phyloP scores from a whole-genome alignment of 2,797 vertebrate genomes.

The Agapornis canus region DNA sequence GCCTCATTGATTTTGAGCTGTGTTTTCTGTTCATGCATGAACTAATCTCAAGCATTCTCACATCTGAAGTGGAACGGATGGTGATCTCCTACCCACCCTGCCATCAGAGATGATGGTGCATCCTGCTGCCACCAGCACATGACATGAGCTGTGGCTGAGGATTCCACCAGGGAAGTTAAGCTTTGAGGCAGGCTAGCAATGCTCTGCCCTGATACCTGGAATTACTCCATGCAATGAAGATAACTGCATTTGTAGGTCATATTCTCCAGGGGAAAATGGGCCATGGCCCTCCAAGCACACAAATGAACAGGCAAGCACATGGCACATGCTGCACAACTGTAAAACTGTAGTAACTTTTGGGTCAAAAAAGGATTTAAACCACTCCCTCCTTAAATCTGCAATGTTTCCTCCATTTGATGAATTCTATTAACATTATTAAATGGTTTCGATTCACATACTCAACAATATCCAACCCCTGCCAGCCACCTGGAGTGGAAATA shows the following conservation, averaged over 20 bases:
- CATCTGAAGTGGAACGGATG: background rate
- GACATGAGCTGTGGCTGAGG: background rate
- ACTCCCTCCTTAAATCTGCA: background rate
- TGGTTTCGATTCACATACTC: background rate
- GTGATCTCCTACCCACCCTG: background rate
- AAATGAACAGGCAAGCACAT: accelerated
- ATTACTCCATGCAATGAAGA: background rate
- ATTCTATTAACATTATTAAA: background rate
- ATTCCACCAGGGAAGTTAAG: background rate
- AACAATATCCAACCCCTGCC: background rate
- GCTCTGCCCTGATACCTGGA: background rate
- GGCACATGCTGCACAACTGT: background rate
- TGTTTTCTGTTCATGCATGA: background rate
- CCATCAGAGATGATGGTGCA: accelerated
- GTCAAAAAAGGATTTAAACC: background rate
- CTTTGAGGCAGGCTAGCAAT: background rate
- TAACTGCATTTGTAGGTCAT: background rate
- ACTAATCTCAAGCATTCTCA: background rate
- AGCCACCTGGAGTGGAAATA: background rate
- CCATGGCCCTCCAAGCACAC: background rate
- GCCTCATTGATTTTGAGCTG: background rate
- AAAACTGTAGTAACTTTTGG: background rate
- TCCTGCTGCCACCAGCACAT: background rate
- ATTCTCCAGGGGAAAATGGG: background rate
- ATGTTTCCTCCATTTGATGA: background rate